Base-by-base conservation (phyloP, 1,140 invertebrate genomes). In the Acromyrmex heyeri region DNA sequence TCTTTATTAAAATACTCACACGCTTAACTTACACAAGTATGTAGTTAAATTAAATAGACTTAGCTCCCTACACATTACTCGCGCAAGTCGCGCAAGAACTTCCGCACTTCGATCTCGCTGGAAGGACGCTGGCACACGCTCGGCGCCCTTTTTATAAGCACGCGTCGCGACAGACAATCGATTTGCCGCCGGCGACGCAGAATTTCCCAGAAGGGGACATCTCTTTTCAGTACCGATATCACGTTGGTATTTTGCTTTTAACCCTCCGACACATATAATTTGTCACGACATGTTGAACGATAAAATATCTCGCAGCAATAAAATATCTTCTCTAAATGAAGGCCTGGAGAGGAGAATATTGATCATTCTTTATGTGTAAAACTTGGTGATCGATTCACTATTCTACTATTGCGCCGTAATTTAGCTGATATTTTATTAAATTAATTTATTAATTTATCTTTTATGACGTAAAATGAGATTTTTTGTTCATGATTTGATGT, bases 31-130 rank as follows among this genome's bases (percentile, higher is more conserved):
- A 93, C 92, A 91, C 87, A 78, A 82, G 81, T 85, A 87, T 67
- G 83, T 86, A 90, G 87, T 93, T 92, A 65, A 92, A 89, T 93
- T 93, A 93, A 93, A 91, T 93, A 92, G 62, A 92, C 91, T 92
- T 89, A 91, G 64, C 50, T 27, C 30, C 21, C 57, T 86, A 73
- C 67, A 53, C 30, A 50, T 65, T 64, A 48, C 38, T 53, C 27
- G 75, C n/a, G 14, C 69, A 16, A 61, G 53, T 61, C 79, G 69
- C 21, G 21, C 0, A 21, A 21, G 21, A 70, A 61, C 67, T 69
- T 67, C 30, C 34, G 82, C 44, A 27, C 70, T 88, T 85, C 83
- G 69, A 76, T 50, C 67, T 75, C 75, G 48, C 53, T 67, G 44
- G 70, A 53, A 81, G 50, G 34, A 55, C 65, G 38, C 65, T 27